A percentile compares a stretch with the other conserved stretches of the same genome.
Evolutionary conservation across 2,113 vertebrate genomes (phyloP).

Genomic region (Ammodytes marinus): DNA sequence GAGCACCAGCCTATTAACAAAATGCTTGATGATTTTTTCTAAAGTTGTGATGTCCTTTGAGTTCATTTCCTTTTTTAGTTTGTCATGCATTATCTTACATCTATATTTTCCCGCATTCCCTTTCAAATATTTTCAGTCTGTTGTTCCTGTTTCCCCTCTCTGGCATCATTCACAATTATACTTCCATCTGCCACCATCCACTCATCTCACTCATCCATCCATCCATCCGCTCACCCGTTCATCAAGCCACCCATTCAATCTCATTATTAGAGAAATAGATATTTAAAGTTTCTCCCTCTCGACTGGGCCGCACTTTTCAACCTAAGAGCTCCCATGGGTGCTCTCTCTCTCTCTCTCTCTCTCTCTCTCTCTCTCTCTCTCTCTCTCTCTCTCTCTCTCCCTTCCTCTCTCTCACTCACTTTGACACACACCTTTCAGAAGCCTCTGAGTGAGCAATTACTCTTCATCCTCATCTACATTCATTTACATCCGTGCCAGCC

Average conservation of each 20-base stretch:
- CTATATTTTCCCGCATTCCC: neutral
- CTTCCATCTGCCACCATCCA: conserved; percentile 48
- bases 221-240: conserved; percentile 8
- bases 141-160: conserved; percentile 13
- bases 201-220: neutral
- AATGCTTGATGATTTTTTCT: neutral
- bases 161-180: conserved; percentile 23
- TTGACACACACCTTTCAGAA: conserved; percentile 43
- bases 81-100: neutral
- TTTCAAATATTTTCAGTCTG: neutral
- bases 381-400: neutral
- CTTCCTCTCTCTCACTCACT: too few species aligned
- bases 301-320: conserved; percentile 25
- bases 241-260: conserved; percentile 35
- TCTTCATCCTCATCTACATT: conserved; percentile 59
- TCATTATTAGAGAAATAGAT: conserved; percentile 56
- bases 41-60: neutral
- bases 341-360: neutral
- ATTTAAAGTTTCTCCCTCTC: conserved; percentile 49
- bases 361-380: neutral
- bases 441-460: conserved; percentile 46
- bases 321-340: conserved; percentile 31
- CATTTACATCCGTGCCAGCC: conserved; percentile 54
- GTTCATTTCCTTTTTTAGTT: neutral
- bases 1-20: neutral